Percentiles rank a stretch among this genome's conserved stretches.
Conservation (phyloP, 2,888 invertebrate species). For the Tanypteryx hageni region DNA sequence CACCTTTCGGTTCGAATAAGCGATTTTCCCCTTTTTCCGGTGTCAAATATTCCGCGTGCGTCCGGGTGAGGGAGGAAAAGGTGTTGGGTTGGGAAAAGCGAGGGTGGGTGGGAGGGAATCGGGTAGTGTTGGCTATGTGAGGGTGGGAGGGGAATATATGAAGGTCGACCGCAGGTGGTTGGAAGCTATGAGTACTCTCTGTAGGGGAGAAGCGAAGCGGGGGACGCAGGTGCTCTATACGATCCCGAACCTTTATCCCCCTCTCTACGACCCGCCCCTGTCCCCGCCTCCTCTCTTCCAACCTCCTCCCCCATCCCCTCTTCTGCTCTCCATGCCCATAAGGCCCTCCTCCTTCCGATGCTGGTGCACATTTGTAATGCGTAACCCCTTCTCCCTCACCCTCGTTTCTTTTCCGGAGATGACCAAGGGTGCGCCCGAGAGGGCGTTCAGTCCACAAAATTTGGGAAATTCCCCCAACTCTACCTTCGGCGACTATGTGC, state of each 20-base stretch:
- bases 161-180: constrained; percentile 61
- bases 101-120: neutral
- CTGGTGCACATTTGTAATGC: neutral
- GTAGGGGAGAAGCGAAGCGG: constrained; percentile 17
- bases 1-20: constrained; percentile 14
- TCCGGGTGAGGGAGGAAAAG: neutral
- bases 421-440: neutral
- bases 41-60: constrained; percentile 40
- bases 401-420: neutral
- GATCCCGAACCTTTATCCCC: neutral
- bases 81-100: too few species aligned
- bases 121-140: neutral
- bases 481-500: too few species aligned
- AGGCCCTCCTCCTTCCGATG: neutral
- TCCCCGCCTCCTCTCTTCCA: neutral
- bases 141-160: neutral
- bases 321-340: neutral
- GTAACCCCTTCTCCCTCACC: neutral
- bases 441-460: neutral
- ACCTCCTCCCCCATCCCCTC: neutral
- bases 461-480: neutral
- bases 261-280: neutral
- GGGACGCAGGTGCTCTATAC: neutral
- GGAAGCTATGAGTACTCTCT: constrained; percentile 31
- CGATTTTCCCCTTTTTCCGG: neutral